phyloP scores from a whole-genome alignment of 2,888 invertebrate genomes.

The Phania funesta region DNA sequence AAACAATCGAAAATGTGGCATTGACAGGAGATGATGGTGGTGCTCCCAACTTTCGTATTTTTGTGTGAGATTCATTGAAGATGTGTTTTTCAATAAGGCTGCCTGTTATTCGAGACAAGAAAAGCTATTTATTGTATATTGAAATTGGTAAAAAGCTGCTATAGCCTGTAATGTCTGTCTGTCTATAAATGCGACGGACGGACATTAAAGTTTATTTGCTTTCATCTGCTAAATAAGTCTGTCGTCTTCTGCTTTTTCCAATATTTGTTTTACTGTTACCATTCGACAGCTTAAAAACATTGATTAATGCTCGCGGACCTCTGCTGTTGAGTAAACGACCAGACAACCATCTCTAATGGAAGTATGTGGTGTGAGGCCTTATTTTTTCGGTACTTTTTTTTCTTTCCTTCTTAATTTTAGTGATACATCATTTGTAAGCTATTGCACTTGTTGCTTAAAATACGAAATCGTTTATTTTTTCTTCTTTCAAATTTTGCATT shows the following conservation, averaged over 20 bases:
- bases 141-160: constrained; percentile 26
- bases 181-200: constrained; percentile 15
- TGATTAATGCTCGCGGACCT: constrained; percentile 64
- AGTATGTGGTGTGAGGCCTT: constrained; percentile 35
- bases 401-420: constrained; percentile 22
- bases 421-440: constrained; percentile 64
- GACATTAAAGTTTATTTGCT: constrained; percentile 35
- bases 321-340: constrained; percentile 40
- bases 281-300: constrained; percentile 66
- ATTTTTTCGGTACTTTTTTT: constrained; percentile 4
- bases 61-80: constrained; percentile 29
- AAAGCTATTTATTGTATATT: constrained; percentile 33
- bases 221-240: constrained; percentile 54
- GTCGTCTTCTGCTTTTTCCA: constrained; percentile 23
- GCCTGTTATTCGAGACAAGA: constrained; percentile 3
- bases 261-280: constrained; percentile 45
- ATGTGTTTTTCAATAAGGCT: neutral
- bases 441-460: constrained; percentile 58
- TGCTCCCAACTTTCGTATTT: constrained; percentile 53
- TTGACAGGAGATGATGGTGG: constrained; percentile 24
- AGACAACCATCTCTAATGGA: constrained; percentile 34
- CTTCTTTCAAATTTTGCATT: neutral
- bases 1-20: constrained; percentile 35
- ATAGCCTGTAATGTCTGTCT: constrained; percentile 30
- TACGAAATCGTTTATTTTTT: neutral